phyloP scores from a whole-genome alignment of 2,113 vertebrate genomes.

The Microcebus murinus region DNA sequence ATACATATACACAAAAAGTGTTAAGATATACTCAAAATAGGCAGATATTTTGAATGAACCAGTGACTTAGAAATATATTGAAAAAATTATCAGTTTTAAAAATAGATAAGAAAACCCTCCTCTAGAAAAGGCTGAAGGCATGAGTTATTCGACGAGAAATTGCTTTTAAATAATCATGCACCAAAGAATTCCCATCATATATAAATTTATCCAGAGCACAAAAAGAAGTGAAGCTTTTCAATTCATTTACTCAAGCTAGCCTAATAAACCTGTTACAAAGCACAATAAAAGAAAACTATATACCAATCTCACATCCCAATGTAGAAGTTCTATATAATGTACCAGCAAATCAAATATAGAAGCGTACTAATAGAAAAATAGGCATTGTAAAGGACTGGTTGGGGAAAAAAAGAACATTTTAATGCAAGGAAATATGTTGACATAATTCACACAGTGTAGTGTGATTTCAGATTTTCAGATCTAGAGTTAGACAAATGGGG shows the following conservation, averaged over 20 bases:
- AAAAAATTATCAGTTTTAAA: not conserved
- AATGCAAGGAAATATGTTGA: not conserved
- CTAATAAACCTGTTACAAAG: not conserved
- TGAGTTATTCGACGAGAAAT: not conserved
- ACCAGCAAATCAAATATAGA: not conserved
- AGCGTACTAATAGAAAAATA: constrained; percentile 8
- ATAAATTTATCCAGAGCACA: not conserved
- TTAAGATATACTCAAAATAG: not conserved
- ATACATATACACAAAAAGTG: not conserved
- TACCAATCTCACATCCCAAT: not conserved
- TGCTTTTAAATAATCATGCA: not conserved
- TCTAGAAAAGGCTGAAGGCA: not conserved
- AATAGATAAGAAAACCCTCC: not conserved
- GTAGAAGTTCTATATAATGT: not conserved
- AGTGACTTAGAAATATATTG: not conserved
- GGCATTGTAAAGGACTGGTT: not conserved
- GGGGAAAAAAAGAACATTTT: not conserved
- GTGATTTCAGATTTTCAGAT: not conserved
- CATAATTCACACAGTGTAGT: not conserved
- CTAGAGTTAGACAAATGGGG: not conserved
- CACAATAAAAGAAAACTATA: not conserved
- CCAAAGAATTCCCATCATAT: not conserved
- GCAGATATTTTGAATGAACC: not conserved
- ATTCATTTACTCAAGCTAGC: not conserved
- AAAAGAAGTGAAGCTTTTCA: not conserved